Conservation (phyloP, 2,888 invertebrate genomes). For the Fragum fragum region DNA sequence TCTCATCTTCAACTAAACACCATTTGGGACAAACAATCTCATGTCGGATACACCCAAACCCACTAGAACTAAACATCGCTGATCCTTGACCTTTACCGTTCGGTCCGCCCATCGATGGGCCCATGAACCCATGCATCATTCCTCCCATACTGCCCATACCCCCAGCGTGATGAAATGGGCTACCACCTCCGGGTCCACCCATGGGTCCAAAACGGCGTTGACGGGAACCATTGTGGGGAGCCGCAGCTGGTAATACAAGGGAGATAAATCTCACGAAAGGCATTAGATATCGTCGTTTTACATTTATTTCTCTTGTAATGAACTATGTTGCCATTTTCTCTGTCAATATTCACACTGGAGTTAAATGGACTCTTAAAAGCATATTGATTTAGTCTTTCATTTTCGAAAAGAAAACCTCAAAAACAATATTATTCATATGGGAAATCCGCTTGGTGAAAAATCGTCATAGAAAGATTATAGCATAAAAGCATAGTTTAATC, state of each 20-base stretch:
- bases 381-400: too few relatives aligned
- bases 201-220: slow-evolving; percentile 42
- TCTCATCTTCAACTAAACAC: slow-evolving; percentile 64
- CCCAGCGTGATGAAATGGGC: slow-evolving; percentile 34
- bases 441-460: too few relatives aligned
- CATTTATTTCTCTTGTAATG: too few relatives aligned
- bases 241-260: background rate
- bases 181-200: slow-evolving; percentile 36
- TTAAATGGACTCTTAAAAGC: too few relatives aligned
- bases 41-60: slow-evolving; percentile 57
- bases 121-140: slow-evolving; percentile 36
- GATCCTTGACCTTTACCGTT: slow-evolving; percentile 34
- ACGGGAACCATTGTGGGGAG: background rate
- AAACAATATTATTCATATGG: too few relatives aligned
- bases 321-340: too few relatives aligned
- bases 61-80: slow-evolving; percentile 29
- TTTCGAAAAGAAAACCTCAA: too few relatives aligned
- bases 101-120: slow-evolving; percentile 49
- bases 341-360: too few relatives aligned
- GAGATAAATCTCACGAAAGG: too few relatives aligned
- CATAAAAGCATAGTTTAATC: too few relatives aligned
- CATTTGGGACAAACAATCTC: slow-evolving; percentile 68
- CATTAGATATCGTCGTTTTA: too few relatives aligned
- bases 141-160: slow-evolving; percentile 37
- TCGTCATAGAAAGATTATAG: too few relatives aligned